Evolutionary conservation across 1,140 invertebrate genomes (phyloP), one percentile per base, ranked within the genome.

Genomic region (Zaprionus nigranus): DNA sequence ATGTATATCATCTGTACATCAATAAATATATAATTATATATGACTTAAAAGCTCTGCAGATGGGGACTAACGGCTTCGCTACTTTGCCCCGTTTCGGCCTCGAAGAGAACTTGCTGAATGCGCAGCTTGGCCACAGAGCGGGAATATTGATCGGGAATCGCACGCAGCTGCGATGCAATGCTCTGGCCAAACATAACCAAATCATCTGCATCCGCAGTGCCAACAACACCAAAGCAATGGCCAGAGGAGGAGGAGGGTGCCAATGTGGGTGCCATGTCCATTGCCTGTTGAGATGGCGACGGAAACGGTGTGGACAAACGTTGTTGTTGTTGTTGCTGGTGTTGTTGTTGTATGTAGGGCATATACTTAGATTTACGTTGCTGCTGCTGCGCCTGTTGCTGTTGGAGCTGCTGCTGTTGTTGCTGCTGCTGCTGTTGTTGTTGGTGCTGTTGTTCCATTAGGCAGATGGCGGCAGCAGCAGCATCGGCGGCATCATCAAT

Each of bases 31-130:
- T 51, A 24, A 30, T 30, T 51, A 24, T 24, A 17, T 24, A 49
- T 49, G 26, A 9, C 30, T 24, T 64, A 75, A 43, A 71, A 75
- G 26, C 20, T 65, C 30, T 64, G 67, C 54, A 76, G 13, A 11
- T 72, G 79, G 1, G 83, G 51, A 66, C 53, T 73, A 24, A 63
- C 51, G 9, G 58, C 51, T 7, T 85, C 78, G 49, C 61, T 68
- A 38, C 63, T 91, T 53, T 83, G 85, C 0, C 90, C 90, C 2
- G 90, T 91, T 57, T 91, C 88, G 9, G 88, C 88, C 59, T 91
- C 81, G 24, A 91, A 91, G 28, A 91, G 73, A n/a, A 91, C 82
- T 62, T 91, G 90, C 68, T 91, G 90, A 12, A 91, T 91, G 28
- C 86, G 86, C 36, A 91, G 66, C 67, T 91, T 91, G n/a, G 90